Base-by-base conservation (phyloP, 2,888 invertebrate genomes). In the Andrena haemorrhoa region DNA sequence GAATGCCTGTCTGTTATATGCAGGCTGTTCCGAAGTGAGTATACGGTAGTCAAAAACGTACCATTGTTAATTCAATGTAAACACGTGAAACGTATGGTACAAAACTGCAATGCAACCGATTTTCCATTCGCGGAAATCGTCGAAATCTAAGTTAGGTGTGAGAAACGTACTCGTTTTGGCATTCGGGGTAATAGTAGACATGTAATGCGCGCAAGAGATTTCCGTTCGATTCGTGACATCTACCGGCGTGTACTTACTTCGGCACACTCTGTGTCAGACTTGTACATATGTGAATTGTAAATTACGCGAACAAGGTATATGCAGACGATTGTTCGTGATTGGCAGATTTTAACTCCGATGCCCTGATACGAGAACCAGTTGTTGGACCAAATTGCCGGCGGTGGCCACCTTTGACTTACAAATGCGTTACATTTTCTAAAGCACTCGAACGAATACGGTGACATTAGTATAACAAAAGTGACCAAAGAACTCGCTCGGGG, bases 371-470 rank as follows among this genome's bases (percentile, higher is more conserved):
- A 89, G 87, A 90, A 90, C 89, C 91, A 91, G 90, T 89, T 89
- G 90, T 90, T 88, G 91, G 92, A 91, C 91, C 91, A 92, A 92
- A 90, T 88, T 85, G 82, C 84, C 79, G 69, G 66, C 77, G 66
- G 71, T 56, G 83, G 84, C 87, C 75, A 74, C 80, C 56, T 81
- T 82, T 83, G 69, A 83, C 82, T 77, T 81, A 84, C 77, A 82
- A 78, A 82, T 79, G 80, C 72, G 79, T 88, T 83, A 86, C 64
- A 60, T 86, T 88, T 88, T 79, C 74, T 79, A 76, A 82, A 77
- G 76, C 63, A 70, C 70, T 68, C 56, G 65, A 74, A 51, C 58
- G 65, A 56, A 76, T 70, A 82, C 47, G 65, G 56, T 73, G 53
- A 73, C 53, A 85, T 76, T 87, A 75, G 66, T 78, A 80, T 85